A percentile compares a stretch with the other conserved stretches of the same genome.
Conservation (phyloP, 2,113 vertebrate species). For the Misgurnus mizolepis region DNA sequence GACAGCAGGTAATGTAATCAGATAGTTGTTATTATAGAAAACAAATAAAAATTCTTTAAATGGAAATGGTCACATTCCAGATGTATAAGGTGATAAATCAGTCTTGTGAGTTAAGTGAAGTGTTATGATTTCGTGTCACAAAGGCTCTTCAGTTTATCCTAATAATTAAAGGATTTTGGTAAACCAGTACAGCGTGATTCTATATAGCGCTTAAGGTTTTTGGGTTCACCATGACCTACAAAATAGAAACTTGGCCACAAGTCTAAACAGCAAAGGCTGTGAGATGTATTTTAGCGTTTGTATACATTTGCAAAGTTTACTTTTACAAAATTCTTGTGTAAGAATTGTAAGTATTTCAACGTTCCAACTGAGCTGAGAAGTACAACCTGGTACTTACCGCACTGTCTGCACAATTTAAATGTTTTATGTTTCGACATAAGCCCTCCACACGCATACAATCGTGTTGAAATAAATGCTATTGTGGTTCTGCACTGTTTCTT, state of each 20-base stretch:
- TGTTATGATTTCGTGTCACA: background rate
- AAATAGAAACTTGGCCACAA: constrained; percentile 1
- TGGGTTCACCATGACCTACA: background rate
- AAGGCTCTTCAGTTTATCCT: background rate
- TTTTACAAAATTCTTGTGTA: too few relatives aligned
- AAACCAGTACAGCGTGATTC: background rate
- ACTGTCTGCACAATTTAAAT: too few relatives aligned
- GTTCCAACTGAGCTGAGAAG: too few relatives aligned
- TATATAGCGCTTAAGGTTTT: background rate
- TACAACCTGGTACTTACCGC: too few relatives aligned
- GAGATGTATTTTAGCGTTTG: background rate
- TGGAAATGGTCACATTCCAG: background rate
- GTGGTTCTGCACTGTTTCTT: background rate
- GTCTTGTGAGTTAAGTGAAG: background rate
- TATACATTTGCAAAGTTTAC: too few relatives aligned
- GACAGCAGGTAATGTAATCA: background rate
- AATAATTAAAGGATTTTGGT: background rate
- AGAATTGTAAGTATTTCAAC: too few relatives aligned
- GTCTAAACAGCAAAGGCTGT: background rate
- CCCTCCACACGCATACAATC: too few relatives aligned
- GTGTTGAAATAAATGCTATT: too few relatives aligned
- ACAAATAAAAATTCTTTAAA: background rate
- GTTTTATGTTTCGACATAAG: too few relatives aligned
- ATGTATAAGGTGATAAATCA: background rate
- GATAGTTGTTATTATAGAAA: background rate